Evolutionary conservation across 2,797 vertebrate species (phyloP), one percentile per base, ranked within the genome.

Genomic region (Rhodeus uyekii): DNA sequence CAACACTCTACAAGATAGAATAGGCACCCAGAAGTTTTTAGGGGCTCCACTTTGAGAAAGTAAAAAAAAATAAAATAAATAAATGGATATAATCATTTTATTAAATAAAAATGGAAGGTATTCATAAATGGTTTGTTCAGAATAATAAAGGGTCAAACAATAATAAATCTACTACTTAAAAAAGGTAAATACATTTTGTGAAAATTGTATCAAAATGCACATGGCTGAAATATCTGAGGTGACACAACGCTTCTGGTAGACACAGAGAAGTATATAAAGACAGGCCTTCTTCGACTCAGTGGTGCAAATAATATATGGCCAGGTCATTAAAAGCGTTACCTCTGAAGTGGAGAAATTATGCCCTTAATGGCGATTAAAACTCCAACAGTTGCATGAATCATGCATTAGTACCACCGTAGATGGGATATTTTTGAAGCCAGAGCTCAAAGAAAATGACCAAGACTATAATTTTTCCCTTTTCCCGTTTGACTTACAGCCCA

Each of bases 281-380:
- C 14, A 42, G 29, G 29, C 50, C 46, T 18, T 81, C 75, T 46
- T 50, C 48, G 32, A 78, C 55, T 75, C 79, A 87, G 61, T 81
- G 63, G 63, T 22, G 48, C 65, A 83, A 85, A 79, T 85, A 88
- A 83, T 86, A 83, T 82, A 87, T 83, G 77, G 84, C 76, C 71
- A 69, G 69, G 73, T 75, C 81, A 86, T 86, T 80, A 85, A 84
- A 76, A 81, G 75, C 50, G 67, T 73, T 85, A 85, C 81, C 83
- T 78, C 81, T 81, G 85, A 88, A 85, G 83, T 86, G 87, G 81
- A 86, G 83, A 88, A 86, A 88, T 88, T 34, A 85, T 63, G 50
- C 50, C 65, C 78, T 83, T 76, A 86, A 86, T 86, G 60, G 85
- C 69, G 72, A 86, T 85, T 85, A 86, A 85, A 84, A 72, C 69